Base-by-base conservation (phyloP, 2,113 vertebrate genomes). In the Stomatorhinus ivindoensis region DNA sequence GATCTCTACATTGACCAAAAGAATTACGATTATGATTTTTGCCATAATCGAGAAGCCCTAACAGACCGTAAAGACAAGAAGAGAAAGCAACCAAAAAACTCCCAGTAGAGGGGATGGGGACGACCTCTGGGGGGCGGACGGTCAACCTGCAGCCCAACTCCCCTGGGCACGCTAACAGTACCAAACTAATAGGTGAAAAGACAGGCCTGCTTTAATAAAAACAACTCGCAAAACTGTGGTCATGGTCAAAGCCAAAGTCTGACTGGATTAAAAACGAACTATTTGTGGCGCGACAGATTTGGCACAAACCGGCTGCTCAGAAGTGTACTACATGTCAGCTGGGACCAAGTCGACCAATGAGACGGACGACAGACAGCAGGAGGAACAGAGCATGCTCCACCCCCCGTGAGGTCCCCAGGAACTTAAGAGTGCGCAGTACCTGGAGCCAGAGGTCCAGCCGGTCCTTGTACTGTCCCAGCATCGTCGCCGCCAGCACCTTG, bases 381-480 rank as follows among this genome's bases (percentile, higher is more conserved):
- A 47, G 42, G 39, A 10, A 24, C 39, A 0, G 39, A 84, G 82
- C 44, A 83, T 83, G 80, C 21, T 21, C 2, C 19, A 3, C 0
- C 4, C 2, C 4, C 31, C 0, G 19, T n/a, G n/a, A n/a, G 42
- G 39, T 21, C 4, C 76, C 3, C 21, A 84, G 21, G 82, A 47
- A 3, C 17, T 53, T 47, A 11, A 87, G 24, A 69, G 11, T 47
- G 46, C 17, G 0, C 76, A 95, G 87, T 94, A 99, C 98, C 95
- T 97, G 97, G 8, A 99, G 97, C 98, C 98, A 99, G 92, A 98
- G 95, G 15, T 99, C 98, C 88, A 99, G 96, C 84, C 95, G 96
- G 91, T 97, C 96, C 92, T 98, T 99, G 94, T 99, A 99, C 93
- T 97, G 96, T 44, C 96, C 97, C 94, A 99, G 98, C 92, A 98